Evolutionary conservation across 2,888 invertebrate genomes (phyloP), one percentile per base, ranked within the genome.

Genomic region (Oscheius sp.): DNA sequence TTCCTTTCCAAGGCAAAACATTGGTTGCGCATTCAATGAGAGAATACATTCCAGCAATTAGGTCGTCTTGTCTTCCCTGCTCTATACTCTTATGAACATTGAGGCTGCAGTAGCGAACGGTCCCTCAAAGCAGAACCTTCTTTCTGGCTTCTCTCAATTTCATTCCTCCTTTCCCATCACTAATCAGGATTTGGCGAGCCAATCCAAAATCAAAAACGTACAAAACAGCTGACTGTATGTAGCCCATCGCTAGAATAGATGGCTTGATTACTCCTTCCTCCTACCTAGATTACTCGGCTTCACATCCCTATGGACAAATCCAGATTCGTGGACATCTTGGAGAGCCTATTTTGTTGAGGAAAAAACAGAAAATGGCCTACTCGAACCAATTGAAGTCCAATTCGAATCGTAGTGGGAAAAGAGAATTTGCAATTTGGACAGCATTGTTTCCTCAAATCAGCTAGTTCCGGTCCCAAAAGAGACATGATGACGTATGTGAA

Each of bases 111-210:
- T 82, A 82, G 4, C 78, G 64, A 3, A 75, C 72, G 8, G 79
- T 79, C n/a, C 79, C 79, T 29, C 76, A 68, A 63, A 66, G 70
- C 52, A 46, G 29, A 27, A 55, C 48, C 12, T 25, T 10, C 17
- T 37, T 6, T 1, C 57, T 17, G 23, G 34, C 57, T 3, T 82
- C 81, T 6, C 83, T 72, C 15, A 83, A 70, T 39, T 72, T 76
- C 66, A 73, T 25, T 95, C 27, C 97, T 95, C 23, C 97, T 92
- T 45, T 96, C 89, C 0, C 96, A 95, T 80, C 76, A 20, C 61
- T 48, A 0, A 79, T 42, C 67, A 81, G 64, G 27, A 81, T 82
- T 63, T 84, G 82, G n/a, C 84, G 82, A 8, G 82, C 75, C 6
- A 84, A 69, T 0, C 84, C 84, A 52, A 82, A 84, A 61, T 84